These are phyloP conservation scores for Diplogasteroides magnus DNA, from an alignment of 1,140 invertebrate genomes.

Conservation along the genomic window DNA sequence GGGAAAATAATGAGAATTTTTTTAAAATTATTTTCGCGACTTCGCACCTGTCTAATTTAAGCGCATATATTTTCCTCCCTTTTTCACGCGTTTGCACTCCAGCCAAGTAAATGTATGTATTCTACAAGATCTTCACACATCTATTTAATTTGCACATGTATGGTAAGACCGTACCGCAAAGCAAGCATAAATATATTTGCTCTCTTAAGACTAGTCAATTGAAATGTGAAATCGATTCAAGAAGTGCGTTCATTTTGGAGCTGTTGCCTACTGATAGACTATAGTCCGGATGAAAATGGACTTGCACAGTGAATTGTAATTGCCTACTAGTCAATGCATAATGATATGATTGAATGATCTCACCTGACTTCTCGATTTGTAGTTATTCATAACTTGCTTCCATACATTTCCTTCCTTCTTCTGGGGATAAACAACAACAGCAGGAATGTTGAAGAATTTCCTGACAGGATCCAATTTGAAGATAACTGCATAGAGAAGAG, in stretches of 20 bases:
- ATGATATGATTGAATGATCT: no score
- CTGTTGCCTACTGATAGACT: neutral
- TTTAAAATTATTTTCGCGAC: neutral
- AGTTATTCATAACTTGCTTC: neutral
- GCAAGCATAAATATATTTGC: neutral
- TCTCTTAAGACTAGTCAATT: neutral
- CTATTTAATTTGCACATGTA: no score
- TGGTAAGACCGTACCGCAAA: no score
- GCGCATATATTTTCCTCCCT: no score
- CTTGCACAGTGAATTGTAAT: neutral
- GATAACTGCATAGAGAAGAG: conserved; percentile 73
- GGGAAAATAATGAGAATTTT: neutral
- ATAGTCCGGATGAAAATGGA: neutral
- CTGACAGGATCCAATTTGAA: conserved; percentile 72
- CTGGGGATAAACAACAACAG: conserved; percentile 62
- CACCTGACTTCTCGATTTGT: neutral
- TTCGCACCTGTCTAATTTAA: neutral
- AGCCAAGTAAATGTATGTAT: no score
- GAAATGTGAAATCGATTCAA: neutral
- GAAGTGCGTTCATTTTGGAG: neutral
- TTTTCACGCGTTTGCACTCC: no score
- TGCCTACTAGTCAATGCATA: no score
- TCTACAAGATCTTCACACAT: no score
- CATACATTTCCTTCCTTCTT: conserved; percentile 61
- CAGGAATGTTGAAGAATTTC: conserved; percentile 72